Evolutionary conservation across 2,888 invertebrate genomes (phyloP), one percentile per base, ranked within the genome.

Genomic region (Dexiosoma caninum): DNA sequence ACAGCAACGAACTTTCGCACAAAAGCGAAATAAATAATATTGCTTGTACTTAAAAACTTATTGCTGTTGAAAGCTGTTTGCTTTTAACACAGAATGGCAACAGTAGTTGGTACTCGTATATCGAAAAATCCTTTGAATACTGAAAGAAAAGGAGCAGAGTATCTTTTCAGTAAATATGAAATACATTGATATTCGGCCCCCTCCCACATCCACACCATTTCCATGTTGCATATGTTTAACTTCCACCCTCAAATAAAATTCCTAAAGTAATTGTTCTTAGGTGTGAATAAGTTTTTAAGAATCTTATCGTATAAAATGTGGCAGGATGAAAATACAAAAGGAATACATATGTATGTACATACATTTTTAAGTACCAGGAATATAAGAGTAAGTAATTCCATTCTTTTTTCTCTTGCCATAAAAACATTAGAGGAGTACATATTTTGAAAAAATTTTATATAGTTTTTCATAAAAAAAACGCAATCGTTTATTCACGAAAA

Each of bases 201-300:
- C 1, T 32, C 42, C 16, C 6, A 7, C 9, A 16, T 4, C 19
- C n/a, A n/a, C n/a, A n/a, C n/a, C n/a, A n/a, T n/a, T n/a, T n/a
- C n/a, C n/a, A n/a, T n/a, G n/a, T n/a, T n/a, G 7, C 14, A 9
- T 8, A 16, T 4, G 27, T 8, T 16, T 9, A 12, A 12, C 46
- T 19, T 74, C 42, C 79, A 8, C 53, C 69, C 74, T 60, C 70
- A 81, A 78, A 80, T 62, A 66, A 75, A 75, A 72, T 85, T 85
- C 21, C 49, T 44, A 40, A 74, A 62, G 81, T 85, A 81, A 86
- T 89, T 89, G 88, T 89, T 85, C 85, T 86, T 85, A 87, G 90
- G 89, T 90, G 89, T 89, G 89, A 90, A 89, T 88, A 90, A 89
- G 88, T 86, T 86, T 85, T 86, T 87, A 88, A 88, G 90, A 87